Evolutionary conservation across 1,140 invertebrate genomes (phyloP), one percentile per base, ranked within the genome.

Genomic region (Bombus consobrinus): DNA sequence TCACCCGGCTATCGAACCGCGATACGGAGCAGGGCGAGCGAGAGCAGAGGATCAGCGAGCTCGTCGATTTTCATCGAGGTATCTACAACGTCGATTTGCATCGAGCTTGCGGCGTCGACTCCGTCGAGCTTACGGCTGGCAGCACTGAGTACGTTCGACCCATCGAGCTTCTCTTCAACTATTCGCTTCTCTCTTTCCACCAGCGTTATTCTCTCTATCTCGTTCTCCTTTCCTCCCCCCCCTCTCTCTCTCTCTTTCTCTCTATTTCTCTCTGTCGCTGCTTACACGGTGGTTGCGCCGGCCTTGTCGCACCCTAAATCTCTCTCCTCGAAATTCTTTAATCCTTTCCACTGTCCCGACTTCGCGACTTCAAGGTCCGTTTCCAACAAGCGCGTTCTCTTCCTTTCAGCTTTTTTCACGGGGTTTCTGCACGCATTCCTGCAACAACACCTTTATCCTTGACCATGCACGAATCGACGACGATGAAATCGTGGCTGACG

Each of bases 1-100:
- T 89, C 86, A 83, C 79, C 69, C 81, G 76, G 74, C 85, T 90
- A 87, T 87, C 81, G 88, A 90, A 87, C 89, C 88, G 68, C 47
- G 47, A 53, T 53, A 22, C 5, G 22, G 47, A 53, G 6, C 47
- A 53, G 47, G 87, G 78, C 43, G 28, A 37, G 77, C 78, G 66
- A 68, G 43, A 71, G 22, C 57, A 66, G 22, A 32, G 59, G 53
- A 53, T 64, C 53, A 28, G 22, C 75, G 57, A 72, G 66, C 32
- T 41, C 59, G 64, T 81, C 85, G 88, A 87, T 84, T 75, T 66
- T 84, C 88, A 81, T 84, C 81, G 47, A 25, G 43, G 39, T 34
- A 71, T 79, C 74, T n/a, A 85, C 62, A 59, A 69, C 75, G 86
- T 79, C 69, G 86, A 87, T 87, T 87, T 87, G 82, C 86, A 87